Evolutionary conservation across 1,140 invertebrate genomes (phyloP).

Genomic region (Chironomus tepperi): DNA sequence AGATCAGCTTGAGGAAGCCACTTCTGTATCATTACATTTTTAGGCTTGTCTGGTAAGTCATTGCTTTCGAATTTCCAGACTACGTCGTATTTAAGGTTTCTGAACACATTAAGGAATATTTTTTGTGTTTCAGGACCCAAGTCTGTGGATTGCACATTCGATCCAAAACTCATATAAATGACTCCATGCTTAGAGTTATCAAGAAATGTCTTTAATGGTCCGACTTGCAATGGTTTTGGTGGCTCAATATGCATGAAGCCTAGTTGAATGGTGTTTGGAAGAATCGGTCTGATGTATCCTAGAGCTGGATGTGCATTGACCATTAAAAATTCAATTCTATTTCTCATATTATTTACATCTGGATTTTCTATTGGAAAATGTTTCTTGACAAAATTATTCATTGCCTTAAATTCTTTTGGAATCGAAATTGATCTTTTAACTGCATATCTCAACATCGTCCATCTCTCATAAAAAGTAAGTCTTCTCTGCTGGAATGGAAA

Average conservation of each 20-base stretch:
- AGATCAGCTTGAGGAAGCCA: slow-evolving; percentile 51
- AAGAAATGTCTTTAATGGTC: slow-evolving; percentile 44
- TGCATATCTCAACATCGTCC: no score
- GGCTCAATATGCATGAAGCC: slow-evolving; percentile 47
- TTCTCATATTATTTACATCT: slow-evolving; percentile 33
- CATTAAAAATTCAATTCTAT: slow-evolving; percentile 42
- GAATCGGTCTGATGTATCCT: slow-evolving; percentile 41
- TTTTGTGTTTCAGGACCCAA: background rate
- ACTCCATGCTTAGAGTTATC: slow-evolving; percentile 45
- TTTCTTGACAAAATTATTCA: background rate
- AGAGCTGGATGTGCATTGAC: slow-evolving; percentile 47
- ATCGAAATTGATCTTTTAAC: no score
- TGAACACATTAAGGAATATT: background rate
- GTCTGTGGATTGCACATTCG: slow-evolving; percentile 41
- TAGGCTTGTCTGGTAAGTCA: slow-evolving; percentile 34
- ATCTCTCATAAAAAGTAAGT: slow-evolving; percentile 1
- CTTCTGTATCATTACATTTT: slow-evolving; percentile 42
- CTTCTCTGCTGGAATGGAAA: background rate
- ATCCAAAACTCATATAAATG: slow-evolving; percentile 53
- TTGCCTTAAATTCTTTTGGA: no score
- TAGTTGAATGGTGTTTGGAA: slow-evolving; percentile 48
- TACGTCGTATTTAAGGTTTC: slow-evolving; percentile 26
- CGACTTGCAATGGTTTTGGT: slow-evolving; percentile 35
- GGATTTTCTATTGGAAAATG: slow-evolving; percentile 27
- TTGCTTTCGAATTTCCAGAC: slow-evolving; percentile 42